Conservation (phyloP, 2,888 invertebrate genomes). For the Amphipoea oculea region DNA sequence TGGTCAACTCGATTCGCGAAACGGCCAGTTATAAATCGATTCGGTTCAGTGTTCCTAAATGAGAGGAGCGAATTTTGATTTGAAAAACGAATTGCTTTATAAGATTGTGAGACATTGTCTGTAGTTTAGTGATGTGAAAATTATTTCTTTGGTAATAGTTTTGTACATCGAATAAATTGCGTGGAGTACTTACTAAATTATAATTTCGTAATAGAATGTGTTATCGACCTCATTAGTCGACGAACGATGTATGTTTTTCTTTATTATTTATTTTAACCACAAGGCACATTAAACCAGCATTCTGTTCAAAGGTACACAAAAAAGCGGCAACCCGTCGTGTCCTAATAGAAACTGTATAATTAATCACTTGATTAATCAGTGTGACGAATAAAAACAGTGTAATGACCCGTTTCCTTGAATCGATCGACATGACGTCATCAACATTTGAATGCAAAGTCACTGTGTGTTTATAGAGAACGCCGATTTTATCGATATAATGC, state of each 20-base stretch:
- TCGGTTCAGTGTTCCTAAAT: constrained; percentile 64
- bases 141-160: constrained; percentile 13
- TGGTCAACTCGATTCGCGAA: constrained; percentile 86
- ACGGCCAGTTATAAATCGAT: constrained; percentile 76
- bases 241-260: constrained; percentile 59
- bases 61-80: constrained; percentile 53
- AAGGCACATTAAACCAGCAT: constrained; percentile 68
- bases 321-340: constrained; percentile 78
- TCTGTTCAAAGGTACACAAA: constrained; percentile 75
- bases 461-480: constrained; percentile 74
- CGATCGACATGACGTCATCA: constrained; percentile 89
- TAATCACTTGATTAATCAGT: constrained; percentile 90
- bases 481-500: constrained; percentile 77
- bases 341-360: constrained; percentile 88
- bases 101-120: background rate
- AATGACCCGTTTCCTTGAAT: constrained; percentile 90
- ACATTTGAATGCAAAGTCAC: constrained; percentile 86
- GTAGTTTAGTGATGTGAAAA: constrained; percentile 15
- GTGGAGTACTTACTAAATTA: constrained; percentile 32
- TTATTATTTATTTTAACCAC: constrained; percentile 68
- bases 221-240: constrained; percentile 58
- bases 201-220: constrained; percentile 44
- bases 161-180: constrained; percentile 23
- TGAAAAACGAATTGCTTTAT: constrained; percentile 24
- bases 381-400: constrained; percentile 90